Evolutionary conservation across 1,140 invertebrate genomes (phyloP), one percentile per base, ranked within the genome.

Genomic region (Zaprionus capensis): DNA sequence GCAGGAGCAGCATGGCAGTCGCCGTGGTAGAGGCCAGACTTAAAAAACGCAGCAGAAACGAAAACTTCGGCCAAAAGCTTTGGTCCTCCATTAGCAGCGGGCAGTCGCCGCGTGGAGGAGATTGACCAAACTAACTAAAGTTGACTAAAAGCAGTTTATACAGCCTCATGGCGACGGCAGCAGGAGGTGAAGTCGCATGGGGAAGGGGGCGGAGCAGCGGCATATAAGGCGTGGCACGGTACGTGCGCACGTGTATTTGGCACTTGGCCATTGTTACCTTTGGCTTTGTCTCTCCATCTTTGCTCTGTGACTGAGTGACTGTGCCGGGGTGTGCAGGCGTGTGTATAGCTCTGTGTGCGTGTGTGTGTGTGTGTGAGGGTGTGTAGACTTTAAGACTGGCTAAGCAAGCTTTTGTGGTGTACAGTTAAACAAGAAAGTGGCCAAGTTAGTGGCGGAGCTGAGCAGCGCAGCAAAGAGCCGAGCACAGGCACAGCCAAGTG

Each of bases 61-160:
- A 57, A 80, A 88, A 75, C 71, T 84, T 81, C 44, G 68, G 26
- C 36, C 36, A 80, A 70, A 44, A 63, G 71, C 41, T 57, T 6
- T 36, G 58, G 73, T 71, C 69, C 73, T 71, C 77, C 83, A 80
- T 75, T 78, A 84, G 84, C 71, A 79, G 75, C 71, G 34, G 63
- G 56, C 55, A 77, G 70, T 71, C 56, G 69, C 15, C 24, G 53
- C 20, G 61, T 20, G 31, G 28, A 26, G 36, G 7, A 62, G 58
- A 80, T 71, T 87, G 76, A 74, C 69, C 83, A 87, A 88, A 90
- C 85, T 90, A 88, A 88, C 78, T 88, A 88, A 88, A 88, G 85
- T 85, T 90, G 85, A 80, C 85, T 90, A 88, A 88, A 85, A 90
- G 85, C 85, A 90, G 85, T 81, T 90, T 90, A 90, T 88, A 44